Evolutionary conservation across 30 jellyfish, hydroid and myxozoan species (phyloP).

Genomic region (Chironex yamaguchii): DNA sequence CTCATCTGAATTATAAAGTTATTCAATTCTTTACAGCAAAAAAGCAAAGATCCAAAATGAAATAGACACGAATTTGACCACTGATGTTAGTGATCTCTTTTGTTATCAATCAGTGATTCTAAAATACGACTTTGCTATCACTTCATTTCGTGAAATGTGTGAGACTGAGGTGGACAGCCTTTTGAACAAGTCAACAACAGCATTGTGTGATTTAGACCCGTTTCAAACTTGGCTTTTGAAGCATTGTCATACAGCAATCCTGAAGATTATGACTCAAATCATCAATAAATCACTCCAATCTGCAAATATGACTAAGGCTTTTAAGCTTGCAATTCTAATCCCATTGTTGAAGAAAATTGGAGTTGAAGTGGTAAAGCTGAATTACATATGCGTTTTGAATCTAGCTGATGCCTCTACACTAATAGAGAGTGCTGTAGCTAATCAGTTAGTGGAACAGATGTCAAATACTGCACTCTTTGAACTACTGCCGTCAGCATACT

Average conservation of each 20-base stretch:
- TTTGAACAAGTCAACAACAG: constrained; percentile 14
- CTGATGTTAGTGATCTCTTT: constrained; percentile 37
- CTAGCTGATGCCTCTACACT: constrained; percentile 60
- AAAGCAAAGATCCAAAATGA: constrained; percentile 64
- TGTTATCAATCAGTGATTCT: constrained; percentile 45
- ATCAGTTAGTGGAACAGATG: constrained; percentile 64
- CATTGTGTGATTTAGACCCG: constrained; percentile 62
- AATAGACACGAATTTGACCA: constrained; percentile 46
- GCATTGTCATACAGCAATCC: constrained; percentile 68
- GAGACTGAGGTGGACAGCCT: constrained; percentile 67
- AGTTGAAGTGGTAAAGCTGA: constrained; percentile 64
- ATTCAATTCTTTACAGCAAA: constrained; percentile 66
- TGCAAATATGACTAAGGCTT: constrained; percentile 69
- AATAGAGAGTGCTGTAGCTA: constrained; percentile 70
- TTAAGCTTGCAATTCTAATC: constrained; percentile 65
- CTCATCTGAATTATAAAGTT: too few species aligned
- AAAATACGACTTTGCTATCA: constrained; percentile 53
- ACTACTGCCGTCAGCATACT: constrained; percentile 69
- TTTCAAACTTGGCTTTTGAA: constrained; percentile 59
- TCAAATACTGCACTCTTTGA: constrained; percentile 44
- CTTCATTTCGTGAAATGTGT: constrained; percentile 58
- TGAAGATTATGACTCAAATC: constrained; percentile 54
- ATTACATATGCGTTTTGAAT: constrained; percentile 66
- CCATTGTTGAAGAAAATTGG: constrained; percentile 66
- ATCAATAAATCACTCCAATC: constrained; percentile 66